A percentile compares a stretch with the other conserved stretches of the same genome.
phyloP scores from a whole-genome alignment of 2,113 vertebrate genomes.

The Variabilichromis moorii region DNA sequence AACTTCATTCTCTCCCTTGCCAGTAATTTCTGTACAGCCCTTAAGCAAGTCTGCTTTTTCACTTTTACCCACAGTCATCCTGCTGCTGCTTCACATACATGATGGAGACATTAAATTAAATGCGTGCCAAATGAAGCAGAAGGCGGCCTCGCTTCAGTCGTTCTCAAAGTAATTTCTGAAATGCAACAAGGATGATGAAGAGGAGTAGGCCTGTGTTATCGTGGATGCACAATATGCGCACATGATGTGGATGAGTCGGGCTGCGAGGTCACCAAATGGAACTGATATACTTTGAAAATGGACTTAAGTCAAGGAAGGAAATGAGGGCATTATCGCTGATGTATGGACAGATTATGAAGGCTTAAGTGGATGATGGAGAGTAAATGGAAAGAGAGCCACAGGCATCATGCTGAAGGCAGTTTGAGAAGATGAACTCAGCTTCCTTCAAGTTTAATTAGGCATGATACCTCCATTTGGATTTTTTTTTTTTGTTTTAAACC shows the following conservation, averaged over 20 bases:
- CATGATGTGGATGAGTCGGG: background rate
- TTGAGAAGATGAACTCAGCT: conserved; percentile 1
- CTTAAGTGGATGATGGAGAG: conserved; percentile 26
- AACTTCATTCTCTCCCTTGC: background rate
- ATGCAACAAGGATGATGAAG: background rate
- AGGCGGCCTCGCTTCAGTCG: background rate
- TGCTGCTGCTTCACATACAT: background rate
- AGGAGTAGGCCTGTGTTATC: background rate
- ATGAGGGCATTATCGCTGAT: conserved; percentile 37
- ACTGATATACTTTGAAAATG: conserved; percentile 4
- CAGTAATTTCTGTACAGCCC: background rate
- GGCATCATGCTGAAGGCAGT: background rate
- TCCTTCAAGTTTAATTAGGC: conserved; percentile 18
- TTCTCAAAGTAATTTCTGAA: background rate
- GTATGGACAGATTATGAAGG: conserved; percentile 25
- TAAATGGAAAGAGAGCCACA: conserved; percentile 11
- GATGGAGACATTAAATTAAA: background rate
- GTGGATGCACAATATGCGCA: background rate
- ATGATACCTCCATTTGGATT: background rate
- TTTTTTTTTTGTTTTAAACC: conserved; percentile 17
- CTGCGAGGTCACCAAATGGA: background rate
- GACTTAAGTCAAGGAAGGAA: background rate
- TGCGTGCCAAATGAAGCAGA: background rate
- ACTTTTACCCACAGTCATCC: background rate
- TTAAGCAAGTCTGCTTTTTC: background rate